These are phyloP conservation scores for Crossocerus cetratus DNA, from an alignment of 2,888 invertebrate genomes.

Conservation along the genomic window DNA sequence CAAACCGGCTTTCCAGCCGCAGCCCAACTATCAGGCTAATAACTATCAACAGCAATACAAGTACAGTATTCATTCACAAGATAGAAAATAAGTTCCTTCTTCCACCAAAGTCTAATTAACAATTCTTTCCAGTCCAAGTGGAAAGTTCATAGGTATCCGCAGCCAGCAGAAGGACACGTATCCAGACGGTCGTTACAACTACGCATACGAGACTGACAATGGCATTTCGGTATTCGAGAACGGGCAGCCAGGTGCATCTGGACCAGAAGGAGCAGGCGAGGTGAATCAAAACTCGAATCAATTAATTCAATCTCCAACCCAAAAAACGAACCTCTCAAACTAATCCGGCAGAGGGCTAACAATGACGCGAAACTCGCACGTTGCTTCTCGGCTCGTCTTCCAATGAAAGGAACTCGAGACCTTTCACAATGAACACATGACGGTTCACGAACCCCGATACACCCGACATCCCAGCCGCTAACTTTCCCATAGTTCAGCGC, in stretches of 20 bases:
- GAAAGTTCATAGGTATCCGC: constrained; percentile 67
- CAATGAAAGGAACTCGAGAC: neutral
- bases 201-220: constrained; percentile 74
- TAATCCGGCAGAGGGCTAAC: too few species aligned
- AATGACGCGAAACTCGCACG: neutral
- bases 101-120: neutral
- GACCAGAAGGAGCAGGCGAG: constrained; percentile 64
- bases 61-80: constrained; percentile 38
- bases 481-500: neutral
- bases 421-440: too few species aligned
- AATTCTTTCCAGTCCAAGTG: constrained; percentile 40
- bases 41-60: constrained; percentile 63
- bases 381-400: neutral
- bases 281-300: constrained; percentile 44
- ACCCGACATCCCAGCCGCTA: neutral
- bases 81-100: neutral
- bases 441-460: too few species aligned
- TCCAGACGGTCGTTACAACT: constrained; percentile 71
- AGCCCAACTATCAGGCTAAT: constrained; percentile 55
- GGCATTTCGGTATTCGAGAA: constrained; percentile 71
- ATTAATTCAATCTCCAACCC: neutral
- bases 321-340: neutral
- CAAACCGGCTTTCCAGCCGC: constrained; percentile 58
- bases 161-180: constrained; percentile 66
- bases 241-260: constrained; percentile 66